Evolutionary conservation across 53 echinoderm and acorn worm species (phyloP).

Genomic region (Paracentrotus lividus): DNA sequence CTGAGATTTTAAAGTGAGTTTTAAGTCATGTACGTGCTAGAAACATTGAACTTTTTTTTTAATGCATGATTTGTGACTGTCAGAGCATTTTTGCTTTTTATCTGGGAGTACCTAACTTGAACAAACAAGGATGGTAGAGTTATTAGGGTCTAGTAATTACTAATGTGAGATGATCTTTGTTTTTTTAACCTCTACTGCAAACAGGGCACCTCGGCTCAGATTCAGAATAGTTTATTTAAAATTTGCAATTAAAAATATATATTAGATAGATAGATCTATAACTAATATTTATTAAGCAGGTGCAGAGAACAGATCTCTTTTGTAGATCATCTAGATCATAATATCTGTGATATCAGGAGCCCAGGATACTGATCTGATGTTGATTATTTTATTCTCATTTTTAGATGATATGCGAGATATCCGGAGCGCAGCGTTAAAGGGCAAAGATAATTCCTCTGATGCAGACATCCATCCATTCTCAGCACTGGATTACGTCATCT

Average conservation of each 20-base stretch:
- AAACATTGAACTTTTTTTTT: too few species aligned
- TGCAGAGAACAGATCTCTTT: too few species aligned
- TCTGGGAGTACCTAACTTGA: too few species aligned
- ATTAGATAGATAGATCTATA: background rate
- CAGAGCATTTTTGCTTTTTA: too few species aligned
- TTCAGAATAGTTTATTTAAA: background rate
- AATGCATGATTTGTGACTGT: too few species aligned
- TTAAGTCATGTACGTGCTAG: too few species aligned
- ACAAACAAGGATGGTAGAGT: too few species aligned
- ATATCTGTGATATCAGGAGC: background rate
- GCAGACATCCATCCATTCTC: constrained; percentile 42
- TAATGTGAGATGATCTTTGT: too few species aligned
- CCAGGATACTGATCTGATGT: background rate
- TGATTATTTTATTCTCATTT: background rate
- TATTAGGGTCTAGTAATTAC: too few species aligned
- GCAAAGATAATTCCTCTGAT: constrained; percentile 18
- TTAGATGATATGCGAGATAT: constrained; percentile 1
- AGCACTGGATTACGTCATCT: constrained; percentile 81
- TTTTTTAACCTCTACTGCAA: too few species aligned
- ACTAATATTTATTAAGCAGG: background rate
- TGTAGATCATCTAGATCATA: background rate
- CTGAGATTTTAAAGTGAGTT: too few species aligned
- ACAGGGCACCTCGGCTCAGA: too few species aligned
- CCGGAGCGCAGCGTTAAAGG: background rate
- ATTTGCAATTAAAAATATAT: background rate